Evolutionary conservation across 2,113 vertebrate species (phyloP).

Genomic region (Nothocercus julius): DNA sequence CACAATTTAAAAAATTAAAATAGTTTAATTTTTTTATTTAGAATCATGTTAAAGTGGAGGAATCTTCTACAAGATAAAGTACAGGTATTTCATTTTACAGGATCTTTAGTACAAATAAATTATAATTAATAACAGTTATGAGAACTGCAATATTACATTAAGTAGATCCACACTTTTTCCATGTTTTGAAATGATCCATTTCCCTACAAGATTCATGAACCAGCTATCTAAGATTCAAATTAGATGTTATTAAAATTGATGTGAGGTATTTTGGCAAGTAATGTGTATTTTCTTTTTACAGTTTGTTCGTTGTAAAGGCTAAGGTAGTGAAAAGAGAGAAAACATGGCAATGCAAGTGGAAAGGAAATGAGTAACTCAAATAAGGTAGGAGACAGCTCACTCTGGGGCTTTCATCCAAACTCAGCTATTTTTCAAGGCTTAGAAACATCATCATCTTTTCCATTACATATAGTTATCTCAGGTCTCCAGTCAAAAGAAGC

Average conservation of each 20-base stretch:
- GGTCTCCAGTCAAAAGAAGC: background rate
- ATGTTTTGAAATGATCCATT: slow-evolving; percentile 42
- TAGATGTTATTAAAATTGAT: slow-evolving; percentile 52
- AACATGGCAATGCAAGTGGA: background rate
- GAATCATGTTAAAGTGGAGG: background rate
- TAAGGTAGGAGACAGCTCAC: background rate
- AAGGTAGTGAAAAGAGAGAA: background rate
- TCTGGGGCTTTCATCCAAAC: background rate
- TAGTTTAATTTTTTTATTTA: slow-evolving; percentile 4
- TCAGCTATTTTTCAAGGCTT: background rate
- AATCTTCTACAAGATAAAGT: background rate
- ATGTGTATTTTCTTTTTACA: rapidly evolving
- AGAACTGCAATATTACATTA: background rate
- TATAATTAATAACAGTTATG: slow-evolving; percentile 25
- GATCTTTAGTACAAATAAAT: slow-evolving; percentile 12
- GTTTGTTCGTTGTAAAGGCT: background rate
- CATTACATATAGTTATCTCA: background rate
- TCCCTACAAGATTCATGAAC: slow-evolving; percentile 50
- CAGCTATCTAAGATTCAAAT: slow-evolving; percentile 32
- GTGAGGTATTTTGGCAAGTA: background rate
- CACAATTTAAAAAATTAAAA: background rate
- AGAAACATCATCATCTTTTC: background rate
- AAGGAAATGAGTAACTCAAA: background rate
- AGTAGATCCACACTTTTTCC: background rate
- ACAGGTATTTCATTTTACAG: background rate